Evolutionary conservation across 1,140 invertebrate genomes (phyloP).

Genomic region (Bacillus rossius): DNA sequence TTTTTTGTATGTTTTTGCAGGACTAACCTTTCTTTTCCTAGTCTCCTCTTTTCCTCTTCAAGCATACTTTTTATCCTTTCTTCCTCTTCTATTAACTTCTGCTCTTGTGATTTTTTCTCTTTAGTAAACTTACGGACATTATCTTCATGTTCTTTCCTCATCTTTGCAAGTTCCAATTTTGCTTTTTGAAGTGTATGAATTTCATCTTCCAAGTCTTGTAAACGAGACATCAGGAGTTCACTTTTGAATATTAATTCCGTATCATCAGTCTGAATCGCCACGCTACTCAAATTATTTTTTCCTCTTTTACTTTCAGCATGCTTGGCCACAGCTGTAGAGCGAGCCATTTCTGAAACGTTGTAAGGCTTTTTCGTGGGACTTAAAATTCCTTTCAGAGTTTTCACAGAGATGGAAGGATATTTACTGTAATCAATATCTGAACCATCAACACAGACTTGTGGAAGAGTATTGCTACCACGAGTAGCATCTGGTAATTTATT

Average conservation of each 20-base stretch:
- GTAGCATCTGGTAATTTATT: slow-evolving; percentile 9
- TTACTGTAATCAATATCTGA: slow-evolving; percentile 17
- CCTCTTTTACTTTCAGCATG: slow-evolving; percentile 19
- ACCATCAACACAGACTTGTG: not conserved
- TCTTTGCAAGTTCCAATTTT: slow-evolving; percentile 46
- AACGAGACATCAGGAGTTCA: slow-evolving; percentile 48
- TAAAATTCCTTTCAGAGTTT: slow-evolving; percentile 10
- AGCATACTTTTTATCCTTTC: slow-evolving; percentile 20
- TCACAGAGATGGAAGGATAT: slow-evolving; percentile 17
- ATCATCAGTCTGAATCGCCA: not conserved
- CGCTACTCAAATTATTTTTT: not conserved
- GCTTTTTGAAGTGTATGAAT: slow-evolving; percentile 61
- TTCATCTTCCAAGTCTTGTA: slow-evolving; percentile 60
- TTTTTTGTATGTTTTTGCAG: slow-evolving; percentile 17
- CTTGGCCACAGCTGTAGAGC: slow-evolving; percentile 16
- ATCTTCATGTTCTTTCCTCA: slow-evolving; percentile 38
- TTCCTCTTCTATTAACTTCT: slow-evolving; percentile 14
- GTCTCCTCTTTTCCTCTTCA: slow-evolving; percentile 20
- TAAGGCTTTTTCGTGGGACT: slow-evolving; percentile 14
- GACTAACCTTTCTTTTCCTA: slow-evolving; percentile 22
- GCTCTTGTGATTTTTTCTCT: slow-evolving; percentile 19
- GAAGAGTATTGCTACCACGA: slow-evolving; percentile 6
- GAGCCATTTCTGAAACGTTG: slow-evolving; percentile 11
- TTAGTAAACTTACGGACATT: slow-evolving; percentile 28
- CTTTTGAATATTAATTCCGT: slow-evolving; percentile 23